Evolutionary conservation across 2,888 invertebrate genomes (phyloP).

Genomic region (Dasysyrphus tricinctus): DNA sequence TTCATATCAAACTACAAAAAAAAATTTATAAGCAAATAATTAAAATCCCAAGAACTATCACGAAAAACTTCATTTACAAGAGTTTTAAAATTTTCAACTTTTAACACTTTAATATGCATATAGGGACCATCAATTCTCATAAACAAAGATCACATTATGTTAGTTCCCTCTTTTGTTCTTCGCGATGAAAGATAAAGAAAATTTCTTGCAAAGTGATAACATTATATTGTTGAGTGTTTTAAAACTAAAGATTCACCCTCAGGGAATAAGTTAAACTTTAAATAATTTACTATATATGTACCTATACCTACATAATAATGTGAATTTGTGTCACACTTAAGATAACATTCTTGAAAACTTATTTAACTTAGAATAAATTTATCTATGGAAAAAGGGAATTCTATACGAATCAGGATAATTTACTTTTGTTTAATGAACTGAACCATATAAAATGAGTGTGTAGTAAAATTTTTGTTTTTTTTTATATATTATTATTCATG

Average conservation of each 20-base stretch:
- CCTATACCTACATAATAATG: neutral
- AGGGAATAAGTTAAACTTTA: slow-evolving; percentile 6
- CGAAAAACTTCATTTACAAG: neutral
- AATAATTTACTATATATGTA: slow-evolving; percentile 24
- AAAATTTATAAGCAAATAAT: too few relatives aligned
- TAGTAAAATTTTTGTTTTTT: too few relatives aligned
- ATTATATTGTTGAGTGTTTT: neutral
- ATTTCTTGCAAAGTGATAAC: neutral
- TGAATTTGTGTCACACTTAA: slow-evolving; percentile 11
- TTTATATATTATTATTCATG: too few relatives aligned
- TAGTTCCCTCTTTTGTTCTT: neutral
- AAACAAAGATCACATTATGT: neutral
- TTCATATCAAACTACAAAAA: too few relatives aligned
- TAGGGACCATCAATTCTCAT: neutral
- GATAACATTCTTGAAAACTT: neutral
- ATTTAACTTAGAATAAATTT: neutral
- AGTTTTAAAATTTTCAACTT: neutral
- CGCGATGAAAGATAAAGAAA: neutral
- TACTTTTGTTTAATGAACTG: neutral
- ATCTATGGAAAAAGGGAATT: neutral
- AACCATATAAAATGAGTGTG: too few relatives aligned
- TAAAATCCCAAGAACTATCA: too few relatives aligned
- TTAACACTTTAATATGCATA: neutral
- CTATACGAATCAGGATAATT: neutral
- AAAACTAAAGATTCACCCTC: neutral